Evolutionary conservation across 2,113 vertebrate species (phyloP).

Genomic region (Alces alces): DNA sequence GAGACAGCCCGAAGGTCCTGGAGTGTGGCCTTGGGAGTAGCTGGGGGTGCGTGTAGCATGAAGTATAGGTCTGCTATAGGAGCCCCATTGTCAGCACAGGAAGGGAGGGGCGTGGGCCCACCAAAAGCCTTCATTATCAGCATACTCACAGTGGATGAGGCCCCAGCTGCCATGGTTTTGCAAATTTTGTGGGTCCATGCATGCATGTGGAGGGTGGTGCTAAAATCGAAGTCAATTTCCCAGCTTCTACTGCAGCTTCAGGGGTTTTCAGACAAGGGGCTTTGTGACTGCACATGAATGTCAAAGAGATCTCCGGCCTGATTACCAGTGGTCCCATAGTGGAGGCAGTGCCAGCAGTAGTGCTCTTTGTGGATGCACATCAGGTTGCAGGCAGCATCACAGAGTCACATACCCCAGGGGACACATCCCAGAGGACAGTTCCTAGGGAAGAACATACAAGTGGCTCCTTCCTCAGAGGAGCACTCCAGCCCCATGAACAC

Average conservation of each 20-base stretch:
- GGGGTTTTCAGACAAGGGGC: neutral
- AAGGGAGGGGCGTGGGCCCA: neutral
- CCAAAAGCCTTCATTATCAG: neutral
- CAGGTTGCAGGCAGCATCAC: neutral
- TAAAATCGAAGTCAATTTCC: neutral
- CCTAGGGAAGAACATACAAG: neutral
- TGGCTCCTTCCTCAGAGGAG: neutral
- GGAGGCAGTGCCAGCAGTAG: neutral
- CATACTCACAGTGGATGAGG: neutral
- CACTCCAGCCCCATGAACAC: neutral
- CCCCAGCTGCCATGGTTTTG: neutral
- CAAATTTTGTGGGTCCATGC: neutral
- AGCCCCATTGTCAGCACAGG: neutral
- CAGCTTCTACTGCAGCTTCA: neutral
- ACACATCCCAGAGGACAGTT: neutral
- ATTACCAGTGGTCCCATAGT: neutral
- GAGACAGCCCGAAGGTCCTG: neutral
- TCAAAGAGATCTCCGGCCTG: neutral
- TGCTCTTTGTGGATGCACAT: neutral
- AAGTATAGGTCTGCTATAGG: neutral
- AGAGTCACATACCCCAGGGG: neutral
- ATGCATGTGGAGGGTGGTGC: neutral
- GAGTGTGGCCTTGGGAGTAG: neutral
- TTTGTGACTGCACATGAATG: neutral
- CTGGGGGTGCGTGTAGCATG: accelerated